Percentiles rank a stretch among this genome's conserved stretches.
Evolutionary conservation across 2,797 vertebrate species (phyloP).

Genomic region (Sciurus vulgaris): DNA sequence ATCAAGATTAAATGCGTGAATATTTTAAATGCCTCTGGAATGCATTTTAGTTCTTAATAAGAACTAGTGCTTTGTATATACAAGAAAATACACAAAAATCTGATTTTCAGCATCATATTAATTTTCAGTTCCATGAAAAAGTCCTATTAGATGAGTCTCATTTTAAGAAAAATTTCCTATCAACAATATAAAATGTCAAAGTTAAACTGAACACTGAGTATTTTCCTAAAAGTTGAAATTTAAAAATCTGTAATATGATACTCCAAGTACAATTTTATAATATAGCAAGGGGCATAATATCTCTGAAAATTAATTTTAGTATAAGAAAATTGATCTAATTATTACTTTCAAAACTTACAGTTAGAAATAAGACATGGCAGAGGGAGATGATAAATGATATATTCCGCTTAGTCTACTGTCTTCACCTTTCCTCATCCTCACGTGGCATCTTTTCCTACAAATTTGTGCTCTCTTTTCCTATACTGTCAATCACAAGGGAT

Average conservation of each 20-base stretch:
- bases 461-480: accelerated
- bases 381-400: background rate
- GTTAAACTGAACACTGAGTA: background rate
- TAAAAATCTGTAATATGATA: background rate
- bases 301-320: background rate
- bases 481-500: background rate
- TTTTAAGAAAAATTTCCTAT: background rate
- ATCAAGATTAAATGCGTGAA: background rate
- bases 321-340: background rate
- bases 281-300: background rate
- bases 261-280: background rate
- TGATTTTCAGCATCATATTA: background rate
- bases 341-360: background rate
- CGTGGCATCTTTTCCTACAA: accelerated
- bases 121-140: background rate
- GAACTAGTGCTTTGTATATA: background rate
- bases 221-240: background rate
- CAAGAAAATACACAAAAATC: background rate
- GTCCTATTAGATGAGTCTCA: background rate
- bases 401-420: background rate
- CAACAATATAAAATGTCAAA: background rate
- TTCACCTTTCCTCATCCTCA: background rate
- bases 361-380: background rate
- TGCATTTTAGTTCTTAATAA: background rate
- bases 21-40: background rate